These are phyloP conservation scores for Drosophila melanogaster DNA, from an alignment of 1,140 invertebrate genomes.

Conservation along the genomic window Release_6_plus_ISO1_MT NT_033779.5:17465001-17465500, in stretches of 20 bases:
- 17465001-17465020: slow-evolving; percentile 49
- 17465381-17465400: slow-evolving; percentile 37
- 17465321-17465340: slow-evolving; percentile 34
- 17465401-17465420: slow-evolving; percentile 44
- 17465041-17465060: slow-evolving; percentile 56
- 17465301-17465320: slow-evolving; percentile 57
- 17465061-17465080: slow-evolving; percentile 52
- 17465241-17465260: slow-evolving; percentile 33
- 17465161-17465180: slow-evolving; percentile 52
- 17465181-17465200: background rate
- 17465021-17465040: slow-evolving; percentile 37
- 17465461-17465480: slow-evolving; percentile 67
- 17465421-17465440: slow-evolving; percentile 22
- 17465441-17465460: slow-evolving; percentile 37
- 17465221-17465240: slow-evolving; percentile 77
- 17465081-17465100: slow-evolving; percentile 48
- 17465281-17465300: slow-evolving; percentile 68
- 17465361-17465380: slow-evolving; percentile 23
- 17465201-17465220: slow-evolving; percentile 47
- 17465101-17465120: slow-evolving; percentile 51
- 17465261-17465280: slow-evolving; percentile 42
- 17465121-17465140: slow-evolving; percentile 53
- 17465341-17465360: slow-evolving; percentile 20
- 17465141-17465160: slow-evolving; percentile 58
- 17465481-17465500: slow-evolving; percentile 40